These are phyloP conservation scores for Aspiorhynchus laticeps DNA, from an alignment of 2,113 vertebrate genomes.

Conservation along the genomic window DNA sequence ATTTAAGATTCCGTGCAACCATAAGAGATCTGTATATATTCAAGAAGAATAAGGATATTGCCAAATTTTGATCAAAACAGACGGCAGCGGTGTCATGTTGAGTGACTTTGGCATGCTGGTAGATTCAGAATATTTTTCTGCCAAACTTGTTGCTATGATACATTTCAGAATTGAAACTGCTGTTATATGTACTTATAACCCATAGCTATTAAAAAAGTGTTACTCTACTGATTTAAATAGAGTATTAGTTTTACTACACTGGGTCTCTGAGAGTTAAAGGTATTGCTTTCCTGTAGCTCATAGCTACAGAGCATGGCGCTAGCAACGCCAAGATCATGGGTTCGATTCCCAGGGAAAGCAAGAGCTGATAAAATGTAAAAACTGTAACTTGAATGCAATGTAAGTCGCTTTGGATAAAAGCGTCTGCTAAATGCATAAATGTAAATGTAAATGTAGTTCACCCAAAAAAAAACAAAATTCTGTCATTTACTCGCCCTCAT, in stretches of 20 bases:
- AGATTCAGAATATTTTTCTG: neutral
- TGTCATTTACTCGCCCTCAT: neutral
- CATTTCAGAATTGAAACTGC: neutral
- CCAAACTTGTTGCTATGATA: neutral
- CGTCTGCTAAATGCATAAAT: too few relatives aligned
- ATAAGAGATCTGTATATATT: slow-evolving; percentile 41
- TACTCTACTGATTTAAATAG: neutral
- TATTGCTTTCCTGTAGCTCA: too few relatives aligned
- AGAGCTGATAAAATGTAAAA: too few relatives aligned
- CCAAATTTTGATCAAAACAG: slow-evolving; percentile 8
- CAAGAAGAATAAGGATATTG: neutral
- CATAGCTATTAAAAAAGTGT: neutral
- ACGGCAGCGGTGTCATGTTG: slow-evolving; percentile 1
- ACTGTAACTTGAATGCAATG: too few relatives aligned
- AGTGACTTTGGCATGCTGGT: neutral
- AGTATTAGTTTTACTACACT: neutral
- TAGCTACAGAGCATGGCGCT: too few relatives aligned
- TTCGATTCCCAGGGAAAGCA: too few relatives aligned
- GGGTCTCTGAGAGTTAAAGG: neutral
- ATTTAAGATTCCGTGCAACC: slow-evolving; percentile 10
- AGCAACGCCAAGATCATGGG: too few relatives aligned
- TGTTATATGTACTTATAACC: neutral
- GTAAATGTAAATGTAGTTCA: too few relatives aligned
- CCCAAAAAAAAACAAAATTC: neutral
- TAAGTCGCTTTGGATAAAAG: too few relatives aligned